Percentiles rank a stretch among this genome's conserved stretches.
Conservation (phyloP, 2,888 invertebrate species). For the Gastrophysa polygoni region DNA sequence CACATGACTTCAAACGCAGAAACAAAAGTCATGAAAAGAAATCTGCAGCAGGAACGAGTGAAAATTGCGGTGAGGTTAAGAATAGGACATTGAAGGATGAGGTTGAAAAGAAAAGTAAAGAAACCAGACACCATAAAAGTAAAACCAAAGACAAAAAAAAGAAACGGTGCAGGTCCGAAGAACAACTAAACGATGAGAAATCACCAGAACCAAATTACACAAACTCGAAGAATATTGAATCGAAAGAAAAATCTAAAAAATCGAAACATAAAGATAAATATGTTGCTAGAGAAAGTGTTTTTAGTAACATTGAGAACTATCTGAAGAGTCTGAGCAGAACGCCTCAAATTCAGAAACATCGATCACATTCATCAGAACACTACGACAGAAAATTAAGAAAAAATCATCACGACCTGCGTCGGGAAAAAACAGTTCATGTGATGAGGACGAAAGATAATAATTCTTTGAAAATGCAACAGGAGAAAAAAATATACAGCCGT, state of each 20-base stretch:
- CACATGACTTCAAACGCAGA: not conserved
- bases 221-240: not conserved
- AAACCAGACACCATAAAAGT: constrained; percentile 1
- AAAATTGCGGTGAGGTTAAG: not conserved
- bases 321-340: constrained; percentile 12
- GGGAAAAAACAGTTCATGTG: constrained; percentile 28
- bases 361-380: constrained; percentile 7
- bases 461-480: not conserved
- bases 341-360: not conserved
- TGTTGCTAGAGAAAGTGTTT: constrained; percentile 2
- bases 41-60: not conserved
- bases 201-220: not conserved
- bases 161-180: not conserved
- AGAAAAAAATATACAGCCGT: not conserved
- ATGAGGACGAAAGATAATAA: constrained; percentile 9
- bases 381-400: constrained; percentile 12
- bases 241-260: constrained; percentile 14
- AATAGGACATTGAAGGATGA: not conserved
- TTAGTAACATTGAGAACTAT: constrained; percentile 11
- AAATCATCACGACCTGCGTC: constrained; percentile 9
- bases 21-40: constrained; percentile 9
- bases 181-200: not conserved
- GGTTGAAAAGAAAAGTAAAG: constrained; percentile 1
- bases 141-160: not conserved
- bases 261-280: not conserved